Percentiles rank a stretch among this genome's conserved stretches.
Conservation (phyloP, 2,797 vertebrate genomes). For the Otolemur crassicaudatus region DNA sequence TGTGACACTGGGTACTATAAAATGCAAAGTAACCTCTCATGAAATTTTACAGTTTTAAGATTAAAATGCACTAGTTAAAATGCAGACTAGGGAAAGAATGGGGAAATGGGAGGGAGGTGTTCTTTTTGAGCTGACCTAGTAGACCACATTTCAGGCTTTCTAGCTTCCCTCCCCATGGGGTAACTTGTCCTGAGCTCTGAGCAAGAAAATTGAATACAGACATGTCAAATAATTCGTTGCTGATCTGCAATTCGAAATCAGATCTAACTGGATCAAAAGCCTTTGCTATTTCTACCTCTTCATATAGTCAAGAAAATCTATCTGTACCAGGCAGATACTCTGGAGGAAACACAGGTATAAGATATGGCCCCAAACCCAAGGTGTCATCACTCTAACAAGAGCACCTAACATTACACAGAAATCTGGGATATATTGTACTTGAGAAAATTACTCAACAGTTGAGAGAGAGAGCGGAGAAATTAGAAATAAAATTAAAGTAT, state of each 20-base stretch:
- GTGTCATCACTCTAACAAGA: not conserved
- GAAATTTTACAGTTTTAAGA: slow-evolving; percentile 57
- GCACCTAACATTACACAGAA: not conserved
- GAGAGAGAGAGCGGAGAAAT: not conserved
- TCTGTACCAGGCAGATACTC: not conserved
- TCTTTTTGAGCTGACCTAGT: not conserved
- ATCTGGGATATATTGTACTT: not conserved
- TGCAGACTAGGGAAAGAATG: not conserved
- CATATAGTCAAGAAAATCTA: not conserved
- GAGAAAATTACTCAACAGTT: not conserved
- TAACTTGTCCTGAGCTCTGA: not conserved
- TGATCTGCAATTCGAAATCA: not conserved
- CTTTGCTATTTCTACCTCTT: not conserved
- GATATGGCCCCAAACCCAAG: not conserved
- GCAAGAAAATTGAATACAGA: slow-evolving; percentile 26
- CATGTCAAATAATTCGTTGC: not conserved
- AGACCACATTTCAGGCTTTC: not conserved
- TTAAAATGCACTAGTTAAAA: not conserved
- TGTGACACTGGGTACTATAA: not conserved
- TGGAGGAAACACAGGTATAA: not conserved
- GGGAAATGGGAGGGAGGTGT: not conserved
- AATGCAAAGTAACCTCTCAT: slow-evolving; percentile 7
- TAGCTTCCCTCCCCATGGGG: not conserved
- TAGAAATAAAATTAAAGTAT: not conserved
- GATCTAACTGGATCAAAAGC: not conserved